Evolutionary conservation across 2,797 vertebrate species (phyloP).

Genomic region (Buphagus erythrorhynchus): DNA sequence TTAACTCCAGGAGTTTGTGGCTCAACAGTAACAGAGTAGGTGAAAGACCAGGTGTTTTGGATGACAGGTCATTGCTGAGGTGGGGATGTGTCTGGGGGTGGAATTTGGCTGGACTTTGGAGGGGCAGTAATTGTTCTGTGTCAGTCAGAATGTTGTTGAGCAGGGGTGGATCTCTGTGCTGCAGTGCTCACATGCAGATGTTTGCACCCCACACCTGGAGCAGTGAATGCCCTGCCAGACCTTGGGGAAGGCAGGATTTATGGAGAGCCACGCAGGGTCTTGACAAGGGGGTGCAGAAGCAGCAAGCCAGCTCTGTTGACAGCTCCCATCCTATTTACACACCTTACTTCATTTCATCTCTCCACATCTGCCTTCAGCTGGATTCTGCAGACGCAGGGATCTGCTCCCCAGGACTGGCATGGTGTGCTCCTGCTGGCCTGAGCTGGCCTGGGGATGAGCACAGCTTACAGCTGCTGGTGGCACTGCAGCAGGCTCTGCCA

Average conservation of each 20-base stretch:
- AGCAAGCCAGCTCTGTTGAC: not conserved
- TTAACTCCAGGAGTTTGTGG: not conserved
- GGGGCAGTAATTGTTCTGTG: not conserved
- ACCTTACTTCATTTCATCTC: not conserved
- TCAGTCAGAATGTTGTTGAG: not conserved
- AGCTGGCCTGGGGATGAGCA: no score
- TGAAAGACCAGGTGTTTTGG: not conserved
- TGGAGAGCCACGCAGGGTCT: fast-evolving
- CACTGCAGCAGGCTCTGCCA: not conserved
- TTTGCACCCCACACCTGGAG: not conserved
- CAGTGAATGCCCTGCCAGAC: not conserved
- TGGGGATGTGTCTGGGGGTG: not conserved
- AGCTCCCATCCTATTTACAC: not conserved
- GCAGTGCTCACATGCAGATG: fast-evolving
- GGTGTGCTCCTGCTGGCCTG: not conserved
- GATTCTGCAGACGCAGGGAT: not conserved
- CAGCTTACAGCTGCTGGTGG: not conserved
- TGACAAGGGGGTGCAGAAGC: fast-evolving
- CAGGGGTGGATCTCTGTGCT: not conserved
- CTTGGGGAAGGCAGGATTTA: not conserved
- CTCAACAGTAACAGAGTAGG: not conserved
- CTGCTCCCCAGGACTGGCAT: not conserved
- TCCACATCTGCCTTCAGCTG: not conserved
- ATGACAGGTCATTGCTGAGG: fast-evolving
- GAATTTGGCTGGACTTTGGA: not conserved